Conservation (phyloP, 2,888 invertebrate genomes). For the Pseudeuparius sepicola region DNA sequence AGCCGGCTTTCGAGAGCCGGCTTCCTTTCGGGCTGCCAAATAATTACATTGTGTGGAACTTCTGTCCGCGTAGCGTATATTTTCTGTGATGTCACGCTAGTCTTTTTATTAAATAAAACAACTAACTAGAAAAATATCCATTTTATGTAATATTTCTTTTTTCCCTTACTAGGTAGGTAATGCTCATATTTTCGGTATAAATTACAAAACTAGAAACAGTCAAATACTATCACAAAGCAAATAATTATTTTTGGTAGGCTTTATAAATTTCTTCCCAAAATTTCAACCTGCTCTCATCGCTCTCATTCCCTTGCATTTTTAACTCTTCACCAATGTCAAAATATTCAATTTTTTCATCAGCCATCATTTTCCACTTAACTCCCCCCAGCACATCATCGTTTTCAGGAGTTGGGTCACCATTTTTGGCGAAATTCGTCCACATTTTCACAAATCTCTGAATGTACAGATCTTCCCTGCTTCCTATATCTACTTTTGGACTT, state of each 20-base stretch:
- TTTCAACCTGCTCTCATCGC: conserved; percentile 28
- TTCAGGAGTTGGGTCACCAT: conserved; percentile 30
- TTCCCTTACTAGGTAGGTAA: no score
- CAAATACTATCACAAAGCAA: no score
- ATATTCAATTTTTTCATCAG: conserved; percentile 25
- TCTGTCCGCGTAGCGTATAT: no score
- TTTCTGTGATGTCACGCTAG: no score
- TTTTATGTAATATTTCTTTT: no score
- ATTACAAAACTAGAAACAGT: no score
- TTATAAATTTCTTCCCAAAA: conserved; percentile 32
- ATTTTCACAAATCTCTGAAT: conserved; percentile 31
- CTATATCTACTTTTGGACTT: conserved; percentile 21
- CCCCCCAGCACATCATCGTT: conserved; percentile 23
- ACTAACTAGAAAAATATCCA: background rate
- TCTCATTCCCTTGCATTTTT: conserved; percentile 25
- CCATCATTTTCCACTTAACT: conserved; percentile 28
- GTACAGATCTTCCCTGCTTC: conserved; percentile 27
- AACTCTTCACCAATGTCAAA: conserved; percentile 31
- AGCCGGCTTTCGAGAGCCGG: no score
- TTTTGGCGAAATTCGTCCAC: conserved; percentile 35
- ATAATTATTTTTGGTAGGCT: conserved; percentile 12
- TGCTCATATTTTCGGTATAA: no score
- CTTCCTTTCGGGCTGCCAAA: no score
- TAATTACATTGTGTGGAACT: no score
- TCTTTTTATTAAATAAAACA: background rate